Evolutionary conservation across 35 echinoderm and acorn worm species (phyloP).

Genomic region (Acanthaster planci): DNA sequence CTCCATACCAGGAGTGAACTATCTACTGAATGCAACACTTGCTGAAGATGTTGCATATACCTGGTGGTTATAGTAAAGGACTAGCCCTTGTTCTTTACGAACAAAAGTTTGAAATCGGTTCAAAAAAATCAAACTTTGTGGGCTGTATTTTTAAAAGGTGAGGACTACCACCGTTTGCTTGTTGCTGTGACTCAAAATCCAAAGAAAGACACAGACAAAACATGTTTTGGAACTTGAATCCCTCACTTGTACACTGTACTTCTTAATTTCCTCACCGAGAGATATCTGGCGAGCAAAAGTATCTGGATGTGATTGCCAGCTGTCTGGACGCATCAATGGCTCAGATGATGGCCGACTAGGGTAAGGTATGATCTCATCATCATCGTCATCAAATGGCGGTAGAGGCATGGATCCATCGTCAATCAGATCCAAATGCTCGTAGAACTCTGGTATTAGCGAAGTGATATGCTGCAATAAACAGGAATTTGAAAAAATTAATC

Average conservation of each 20-base stretch:
- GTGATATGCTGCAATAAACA: constrained; percentile 72
- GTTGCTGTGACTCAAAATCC: too few relatives aligned
- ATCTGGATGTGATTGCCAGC: constrained; percentile 5
- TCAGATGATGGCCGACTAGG: constrained; percentile 7
- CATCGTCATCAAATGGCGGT: constrained; percentile 92
- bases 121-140: too few relatives aligned
- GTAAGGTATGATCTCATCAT: constrained; percentile 47
- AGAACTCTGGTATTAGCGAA: constrained; percentile 80
- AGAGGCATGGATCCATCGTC: constrained; percentile 97
- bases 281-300: neutral
- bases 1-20: too few relatives aligned
- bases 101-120: too few relatives aligned
- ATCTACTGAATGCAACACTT: too few relatives aligned
- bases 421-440: constrained; percentile 89
- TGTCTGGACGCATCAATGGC: neutral
- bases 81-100: too few relatives aligned
- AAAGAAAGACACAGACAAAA: too few relatives aligned
- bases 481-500: neutral
- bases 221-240: too few relatives aligned
- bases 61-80: too few relatives aligned
- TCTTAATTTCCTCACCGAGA: neutral
- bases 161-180: too few relatives aligned
- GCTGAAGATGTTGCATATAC: too few relatives aligned
- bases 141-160: too few relatives aligned
- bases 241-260: neutral